Percentiles rank a stretch among this genome's conserved stretches.
These are phyloP conservation scores for Eptesicus fuscus DNA, from an alignment of 2,113 vertebrate species.

Conservation along the genomic window DNA sequence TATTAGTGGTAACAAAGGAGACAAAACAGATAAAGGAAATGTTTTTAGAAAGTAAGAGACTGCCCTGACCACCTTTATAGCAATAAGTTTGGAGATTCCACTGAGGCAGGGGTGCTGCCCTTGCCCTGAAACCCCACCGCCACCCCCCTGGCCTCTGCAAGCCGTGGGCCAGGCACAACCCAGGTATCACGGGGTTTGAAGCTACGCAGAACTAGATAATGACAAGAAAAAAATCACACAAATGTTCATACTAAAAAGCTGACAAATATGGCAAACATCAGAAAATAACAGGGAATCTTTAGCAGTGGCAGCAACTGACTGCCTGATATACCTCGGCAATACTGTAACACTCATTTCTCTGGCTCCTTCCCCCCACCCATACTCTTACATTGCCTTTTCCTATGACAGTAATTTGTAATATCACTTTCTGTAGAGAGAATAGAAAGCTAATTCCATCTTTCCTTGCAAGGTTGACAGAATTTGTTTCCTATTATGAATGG, in stretches of 20 bases:
- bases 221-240: not conserved
- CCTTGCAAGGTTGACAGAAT: not conserved
- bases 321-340: not conserved
- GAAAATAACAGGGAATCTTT: not conserved
- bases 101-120: too few species aligned
- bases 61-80: not conserved
- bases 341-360: not conserved
- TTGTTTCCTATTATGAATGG: not conserved
- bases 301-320: not conserved
- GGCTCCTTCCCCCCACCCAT: fast-evolving
- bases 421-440: not conserved
- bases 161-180: too few species aligned
- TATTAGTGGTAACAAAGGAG: not conserved
- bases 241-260: not conserved
- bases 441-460: slow-evolving; percentile 19
- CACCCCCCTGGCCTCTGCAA: fast-evolving
- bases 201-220: not conserved
- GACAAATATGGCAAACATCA: not conserved
- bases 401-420: not conserved
- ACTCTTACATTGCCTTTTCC: not conserved
- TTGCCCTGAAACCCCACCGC: fast-evolving
- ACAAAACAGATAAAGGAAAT: not conserved
- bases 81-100: not conserved
- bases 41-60: not conserved
- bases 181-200: fast-evolving